These are phyloP conservation scores for Mus spretus DNA, from an alignment of 2,797 vertebrate genomes.

Conservation along the genomic window DNA sequence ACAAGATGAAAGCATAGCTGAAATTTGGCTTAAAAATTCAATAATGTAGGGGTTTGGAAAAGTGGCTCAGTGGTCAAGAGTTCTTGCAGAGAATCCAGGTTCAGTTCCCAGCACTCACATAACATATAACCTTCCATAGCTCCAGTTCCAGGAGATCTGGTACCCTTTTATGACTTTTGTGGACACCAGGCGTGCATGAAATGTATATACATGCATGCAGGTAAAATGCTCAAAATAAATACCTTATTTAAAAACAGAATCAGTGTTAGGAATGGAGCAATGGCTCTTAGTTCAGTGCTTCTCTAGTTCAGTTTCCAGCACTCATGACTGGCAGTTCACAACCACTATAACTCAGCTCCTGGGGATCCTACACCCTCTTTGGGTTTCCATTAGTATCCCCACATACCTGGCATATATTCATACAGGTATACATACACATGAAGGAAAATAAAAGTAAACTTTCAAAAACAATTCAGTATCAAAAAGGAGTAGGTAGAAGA, in stretches of 20 bases:
- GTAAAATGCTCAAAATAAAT: not conserved
- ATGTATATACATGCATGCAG: not conserved
- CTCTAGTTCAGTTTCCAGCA: not conserved
- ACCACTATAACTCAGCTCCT: not conserved
- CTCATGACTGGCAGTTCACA: not conserved
- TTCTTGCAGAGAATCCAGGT: too few relatives aligned
- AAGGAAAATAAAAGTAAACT: not conserved
- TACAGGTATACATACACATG: not conserved
- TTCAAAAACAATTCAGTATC: not conserved
- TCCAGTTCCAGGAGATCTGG: not conserved
- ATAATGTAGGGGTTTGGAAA: not conserved
- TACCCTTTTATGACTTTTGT: not conserved
- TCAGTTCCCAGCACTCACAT: not conserved
- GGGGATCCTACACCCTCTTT: not conserved
- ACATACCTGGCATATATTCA: not conserved
- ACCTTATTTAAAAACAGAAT: not conserved
- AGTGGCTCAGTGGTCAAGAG: not conserved
- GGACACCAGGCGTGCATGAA: not conserved
- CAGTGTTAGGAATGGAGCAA: not conserved
- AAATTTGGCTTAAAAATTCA: slow-evolving; percentile 48
- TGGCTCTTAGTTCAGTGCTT: not conserved
- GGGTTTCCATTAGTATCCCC: not conserved
- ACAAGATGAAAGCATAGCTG: not conserved
- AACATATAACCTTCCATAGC: not conserved
- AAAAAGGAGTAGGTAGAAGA: not conserved